Conservation (phyloP, 1,140 invertebrate genomes). For the Pogonus chalceus region DNA sequence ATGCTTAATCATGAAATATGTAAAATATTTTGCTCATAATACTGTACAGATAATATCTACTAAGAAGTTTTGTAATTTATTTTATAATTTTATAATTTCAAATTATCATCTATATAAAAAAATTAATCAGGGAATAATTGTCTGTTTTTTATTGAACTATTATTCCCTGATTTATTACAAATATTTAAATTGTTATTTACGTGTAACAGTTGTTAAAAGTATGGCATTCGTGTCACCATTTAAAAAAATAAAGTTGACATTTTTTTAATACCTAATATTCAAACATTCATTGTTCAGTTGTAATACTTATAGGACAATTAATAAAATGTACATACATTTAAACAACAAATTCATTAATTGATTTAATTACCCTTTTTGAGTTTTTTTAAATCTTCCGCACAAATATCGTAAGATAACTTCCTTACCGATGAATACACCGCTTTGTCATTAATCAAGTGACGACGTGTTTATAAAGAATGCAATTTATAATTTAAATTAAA, state of each 20-base stretch:
- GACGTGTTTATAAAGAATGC: too few relatives aligned
- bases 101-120: neutral
- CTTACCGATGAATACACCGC: too few relatives aligned
- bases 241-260: constrained; percentile 1
- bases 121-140: neutral
- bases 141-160: constrained; percentile 3
- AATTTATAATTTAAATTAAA: too few relatives aligned
- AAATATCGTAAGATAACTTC: too few relatives aligned
- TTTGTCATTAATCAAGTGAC: too few relatives aligned
- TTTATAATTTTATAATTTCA: constrained; percentile 8
- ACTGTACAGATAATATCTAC: neutral
- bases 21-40: constrained; percentile 1
- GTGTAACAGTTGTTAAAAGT: constrained; percentile 5
- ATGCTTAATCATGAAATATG: neutral
- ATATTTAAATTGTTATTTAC: neutral
- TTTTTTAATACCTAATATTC: constrained; percentile 2
- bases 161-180: neutral
- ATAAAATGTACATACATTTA: constrained; percentile 6
- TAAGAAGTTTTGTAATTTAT: constrained; percentile 1
- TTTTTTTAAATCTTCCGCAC: neutral
- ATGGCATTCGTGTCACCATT: neutral
- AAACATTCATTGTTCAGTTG: constrained; percentile 4
- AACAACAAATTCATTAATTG: neutral
- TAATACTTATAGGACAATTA: constrained; percentile 1
- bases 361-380: neutral